Percentiles rank a stretch among this genome's conserved stretches.
These are phyloP conservation scores for Strigops habroptila DNA, from an alignment of 2,113 vertebrate genomes.

Conservation along the genomic window DNA sequence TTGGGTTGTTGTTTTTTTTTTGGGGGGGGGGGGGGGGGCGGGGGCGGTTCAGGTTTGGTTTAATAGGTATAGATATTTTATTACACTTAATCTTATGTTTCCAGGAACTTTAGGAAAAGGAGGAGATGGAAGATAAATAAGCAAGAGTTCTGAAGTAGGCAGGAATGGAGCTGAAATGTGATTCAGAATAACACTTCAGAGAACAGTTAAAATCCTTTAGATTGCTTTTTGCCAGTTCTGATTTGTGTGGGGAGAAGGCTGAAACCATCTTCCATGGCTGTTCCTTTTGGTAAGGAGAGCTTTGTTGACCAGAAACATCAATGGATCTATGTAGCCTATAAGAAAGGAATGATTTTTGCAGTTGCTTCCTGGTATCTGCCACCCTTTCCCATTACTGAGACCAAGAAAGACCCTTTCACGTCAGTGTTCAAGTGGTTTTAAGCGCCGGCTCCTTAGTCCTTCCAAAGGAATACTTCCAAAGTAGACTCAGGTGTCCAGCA, in stretches of 20 bases:
- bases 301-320: not conserved
- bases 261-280: not conserved
- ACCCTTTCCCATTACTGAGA: not conserved
- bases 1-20: too few species aligned
- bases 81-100: slow-evolving; percentile 38
- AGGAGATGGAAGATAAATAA: slow-evolving; percentile 6
- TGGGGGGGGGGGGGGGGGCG: too few species aligned
- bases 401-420: not conserved
- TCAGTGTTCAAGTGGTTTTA: not conserved
- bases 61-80: slow-evolving; percentile 59
- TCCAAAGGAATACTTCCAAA: not conserved
- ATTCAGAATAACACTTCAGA: not conserved
- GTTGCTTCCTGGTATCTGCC: not conserved
- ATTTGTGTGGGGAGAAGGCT: not conserved
- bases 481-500: not conserved
- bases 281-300: not conserved
- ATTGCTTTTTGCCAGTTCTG: not conserved
- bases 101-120: not conserved
- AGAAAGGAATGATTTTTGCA: not conserved
- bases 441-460: not conserved
- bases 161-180: not conserved
- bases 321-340: accelerated
- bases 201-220: not conserved
- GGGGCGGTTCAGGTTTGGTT: not conserved
- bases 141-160: not conserved